These are phyloP conservation scores for Porites australiensis DNA, from an alignment of 64 coral and sea anemone species.

Conservation along the genomic window DNA sequence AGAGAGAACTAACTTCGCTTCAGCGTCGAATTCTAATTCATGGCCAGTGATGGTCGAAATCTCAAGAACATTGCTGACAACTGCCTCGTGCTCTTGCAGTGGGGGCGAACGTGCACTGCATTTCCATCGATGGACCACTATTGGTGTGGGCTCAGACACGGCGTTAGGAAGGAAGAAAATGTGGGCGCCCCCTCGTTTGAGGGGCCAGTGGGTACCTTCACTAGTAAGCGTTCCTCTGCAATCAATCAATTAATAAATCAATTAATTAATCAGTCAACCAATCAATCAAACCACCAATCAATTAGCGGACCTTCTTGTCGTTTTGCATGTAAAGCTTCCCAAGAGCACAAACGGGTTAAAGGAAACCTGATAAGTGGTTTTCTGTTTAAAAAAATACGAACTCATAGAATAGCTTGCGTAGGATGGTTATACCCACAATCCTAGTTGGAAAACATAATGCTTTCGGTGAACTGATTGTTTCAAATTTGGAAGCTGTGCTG, in stretches of 20 bases:
- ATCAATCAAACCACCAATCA: too few relatives aligned
- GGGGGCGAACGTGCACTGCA: neutral
- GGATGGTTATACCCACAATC: too few relatives aligned
- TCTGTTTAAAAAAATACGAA: too few relatives aligned
- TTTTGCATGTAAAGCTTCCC: too few relatives aligned
- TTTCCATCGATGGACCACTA: slow-evolving; percentile 5
- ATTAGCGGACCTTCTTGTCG: too few relatives aligned
- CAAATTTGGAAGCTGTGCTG: too few relatives aligned
- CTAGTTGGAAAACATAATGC: too few relatives aligned
- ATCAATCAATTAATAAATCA: neutral
- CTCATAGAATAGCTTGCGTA: too few relatives aligned
- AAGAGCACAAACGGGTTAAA: too few relatives aligned
- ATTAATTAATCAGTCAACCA: neutral
- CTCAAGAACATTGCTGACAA: slow-evolving; percentile 26
- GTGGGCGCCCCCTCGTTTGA: neutral
- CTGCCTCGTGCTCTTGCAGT: neutral
- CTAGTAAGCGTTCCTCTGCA: neutral
- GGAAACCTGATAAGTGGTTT: too few relatives aligned
- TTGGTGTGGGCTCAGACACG: neutral
- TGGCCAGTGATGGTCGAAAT: neutral
- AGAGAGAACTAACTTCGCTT: neutral
- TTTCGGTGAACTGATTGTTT: too few relatives aligned
- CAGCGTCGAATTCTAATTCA: neutral
- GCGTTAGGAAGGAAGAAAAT: neutral
- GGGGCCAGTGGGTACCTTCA: neutral